Base-by-base conservation (phyloP, 2,888 invertebrate species). In the Diaphora mendica region DNA sequence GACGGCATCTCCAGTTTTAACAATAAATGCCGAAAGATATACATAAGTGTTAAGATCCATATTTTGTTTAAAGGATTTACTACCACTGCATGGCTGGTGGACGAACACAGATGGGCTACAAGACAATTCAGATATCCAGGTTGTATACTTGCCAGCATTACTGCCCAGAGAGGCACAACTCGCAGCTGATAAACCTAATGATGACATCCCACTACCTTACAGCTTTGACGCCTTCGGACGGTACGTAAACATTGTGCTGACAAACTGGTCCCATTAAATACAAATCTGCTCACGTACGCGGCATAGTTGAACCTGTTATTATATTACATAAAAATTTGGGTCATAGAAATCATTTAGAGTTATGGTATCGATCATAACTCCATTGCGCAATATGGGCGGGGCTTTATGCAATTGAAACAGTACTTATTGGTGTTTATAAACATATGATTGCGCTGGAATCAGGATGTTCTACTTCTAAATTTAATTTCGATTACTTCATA, bases 211-310 rank as follows among this genome's bases (percentile, higher is more conserved):
- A 48, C 88, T 96, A 75, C 92, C 95, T 23, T 97, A 96, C 86
- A 96, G 91, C 83, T 97, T 97, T 88, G 94, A 95, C 72, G 97
- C 96, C 23, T 97, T 97, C 87, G 96, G 97, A 90, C 93, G 96
- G 64, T 71, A 55, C 51, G 65, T 71, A n/a, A 51, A 7, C 23
- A n/a, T 64, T 42, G 59, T 44, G 62, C 13, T 71, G 30, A 62
- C 15, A 62, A 62, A 62, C 62, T 62, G 62, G 62, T 62, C 30
- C 30, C 15, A 62, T 64, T 69, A 48, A 35, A 20, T 64, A 68
- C 42, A 55, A 72, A 42, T 64, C 71, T 59, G 35, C 51, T 71
- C 74, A 77, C 68, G 72, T 74, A 70, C 65, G 66, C 55, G 23
- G 70, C 51, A 64, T 33, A 71, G 48, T 59, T 48, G 59, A 35